Evolutionary conservation across 1,140 invertebrate genomes (phyloP).

Genomic region (Trypoxylus dichotomus): DNA sequence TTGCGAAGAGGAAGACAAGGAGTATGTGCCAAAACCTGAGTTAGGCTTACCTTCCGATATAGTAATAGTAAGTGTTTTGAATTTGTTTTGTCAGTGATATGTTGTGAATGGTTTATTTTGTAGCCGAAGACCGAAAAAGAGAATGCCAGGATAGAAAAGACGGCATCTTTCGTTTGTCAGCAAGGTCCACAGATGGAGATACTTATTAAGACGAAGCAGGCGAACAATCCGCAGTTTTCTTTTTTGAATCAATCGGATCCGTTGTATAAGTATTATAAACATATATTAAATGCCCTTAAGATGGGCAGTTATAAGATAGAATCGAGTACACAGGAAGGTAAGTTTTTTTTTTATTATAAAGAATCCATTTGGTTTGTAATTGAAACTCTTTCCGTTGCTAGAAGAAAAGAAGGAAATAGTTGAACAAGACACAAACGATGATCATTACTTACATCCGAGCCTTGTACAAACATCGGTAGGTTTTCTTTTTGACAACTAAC

Average conservation of each 20-base stretch:
- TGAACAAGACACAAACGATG: conserved; percentile 60
- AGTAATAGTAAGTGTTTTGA: conserved; percentile 64
- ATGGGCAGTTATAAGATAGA: conserved; percentile 68
- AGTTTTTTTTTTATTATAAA: neutral
- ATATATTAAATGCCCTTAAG: conserved; percentile 80
- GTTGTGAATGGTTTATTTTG: conserved; percentile 38
- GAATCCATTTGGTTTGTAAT: neutral
- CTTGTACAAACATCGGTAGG: conserved; percentile 63
- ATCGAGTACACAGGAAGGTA: conserved; percentile 31
- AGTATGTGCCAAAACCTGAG: conserved; percentile 69
- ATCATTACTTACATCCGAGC: conserved; percentile 82
- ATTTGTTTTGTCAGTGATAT: neutral
- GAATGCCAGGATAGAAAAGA: conserved; percentile 95
- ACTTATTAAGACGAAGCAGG: conserved; percentile 94
- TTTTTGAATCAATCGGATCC: conserved; percentile 87
- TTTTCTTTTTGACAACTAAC: conserved; percentile 39
- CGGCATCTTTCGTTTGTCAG: conserved; percentile 88
- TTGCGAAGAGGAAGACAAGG: conserved; percentile 68
- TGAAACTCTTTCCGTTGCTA: conserved; percentile 25
- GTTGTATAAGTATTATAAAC: conserved; percentile 89
- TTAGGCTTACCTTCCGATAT: conserved; percentile 75
- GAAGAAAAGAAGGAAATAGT: conserved; percentile 38
- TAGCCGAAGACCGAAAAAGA: conserved; percentile 91
- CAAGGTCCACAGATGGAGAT: conserved; percentile 99
- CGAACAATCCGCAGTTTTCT: conserved; percentile 89